Base-by-base conservation (phyloP, 2,113 vertebrate genomes). In the Tympanuchus pallidicinctus region DNA sequence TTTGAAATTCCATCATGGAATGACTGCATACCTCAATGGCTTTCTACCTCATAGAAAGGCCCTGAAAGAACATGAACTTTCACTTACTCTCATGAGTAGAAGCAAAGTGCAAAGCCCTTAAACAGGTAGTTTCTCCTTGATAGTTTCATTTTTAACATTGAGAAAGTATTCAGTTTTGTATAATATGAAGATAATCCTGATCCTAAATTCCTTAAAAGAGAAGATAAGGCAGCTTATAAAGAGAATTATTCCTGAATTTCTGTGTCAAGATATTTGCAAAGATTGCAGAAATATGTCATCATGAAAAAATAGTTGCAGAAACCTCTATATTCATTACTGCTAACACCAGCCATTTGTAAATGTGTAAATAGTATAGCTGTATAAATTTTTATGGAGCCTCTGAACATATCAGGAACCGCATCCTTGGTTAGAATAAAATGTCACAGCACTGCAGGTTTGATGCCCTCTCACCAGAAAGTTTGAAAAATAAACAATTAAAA, bases 401-500 rank as follows among this genome's bases (percentile, higher is more conserved):
- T 92, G 91, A 96, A 93, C 87, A 47, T 93, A 91, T 85, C 71
- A 85, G 72, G 34, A 52, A 61, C 81, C 60, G 85, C 89, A 94
- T 94, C 56, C 60, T 80, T 50, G 3, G 3, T 75, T 54, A 80
- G 64, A 93, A 89, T 93, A 92, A 96, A 96, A 91, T 92, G 67
- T 89, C 84, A 82, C 47, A 94, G 94, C 72, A 27, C 69, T 70
- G 60, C 45, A 60, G 65, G 85, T 94, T 93, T 96, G 94, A 91
- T 94, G 88, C 92, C 86, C 79, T 86, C 90, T 93, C 89, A 80
- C 94, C 82, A 93, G 71, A 93, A 96, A 85, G 84, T 79, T 85
- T 89, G 74, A 80, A 94, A 92, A 94, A 93, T 67, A 94, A 95
- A 94, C 92, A 96, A 94, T 84, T 87, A 78, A 84, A 96, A 89